A percentile compares a stretch with the other conserved stretches of the same genome.
Evolutionary conservation across 2,113 vertebrate species (phyloP).

Genomic region (Sciurus niger): DNA sequence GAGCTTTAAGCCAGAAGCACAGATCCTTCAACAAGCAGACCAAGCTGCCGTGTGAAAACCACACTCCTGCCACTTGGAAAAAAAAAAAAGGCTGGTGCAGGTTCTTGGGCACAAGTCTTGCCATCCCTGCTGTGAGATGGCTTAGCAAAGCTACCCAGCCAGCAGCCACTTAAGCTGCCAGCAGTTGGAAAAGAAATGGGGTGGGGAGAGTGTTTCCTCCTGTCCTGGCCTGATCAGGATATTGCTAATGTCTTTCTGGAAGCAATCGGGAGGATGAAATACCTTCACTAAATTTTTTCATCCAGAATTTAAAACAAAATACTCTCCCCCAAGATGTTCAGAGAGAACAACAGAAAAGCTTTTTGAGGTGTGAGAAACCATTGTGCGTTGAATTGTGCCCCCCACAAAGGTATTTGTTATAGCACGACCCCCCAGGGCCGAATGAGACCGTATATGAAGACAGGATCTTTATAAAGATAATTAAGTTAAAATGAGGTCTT

Average conservation of each 20-base stretch:
- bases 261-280: slow-evolving; percentile 34
- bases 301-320: slow-evolving; percentile 61
- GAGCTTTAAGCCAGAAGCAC: slow-evolving; percentile 6
- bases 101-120: background rate
- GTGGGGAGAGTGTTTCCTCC: slow-evolving; percentile 55
- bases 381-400: background rate
- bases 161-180: slow-evolving; percentile 54
- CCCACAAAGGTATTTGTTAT: background rate
- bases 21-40: background rate
- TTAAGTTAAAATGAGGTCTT: slow-evolving; percentile 5
- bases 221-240: slow-evolving; percentile 21
- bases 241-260: slow-evolving; percentile 53
- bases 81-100: slow-evolving; percentile 5
- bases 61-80: slow-evolving; percentile 29
- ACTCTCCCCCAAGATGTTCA: background rate
- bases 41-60: slow-evolving; percentile 53
- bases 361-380: background rate
- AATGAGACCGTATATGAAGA: background rate
- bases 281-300: slow-evolving; percentile 52
- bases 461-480: background rate
- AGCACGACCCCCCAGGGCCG: background rate
- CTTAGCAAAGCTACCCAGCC: slow-evolving; percentile 43
- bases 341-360: background rate
- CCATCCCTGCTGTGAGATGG: slow-evolving; percentile 19
- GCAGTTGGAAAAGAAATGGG: slow-evolving; percentile 53